Percentiles rank a stretch among this genome's conserved stretches.
Conservation (phyloP, 1,140 invertebrate species). For the Drepana arcuata region DNA sequence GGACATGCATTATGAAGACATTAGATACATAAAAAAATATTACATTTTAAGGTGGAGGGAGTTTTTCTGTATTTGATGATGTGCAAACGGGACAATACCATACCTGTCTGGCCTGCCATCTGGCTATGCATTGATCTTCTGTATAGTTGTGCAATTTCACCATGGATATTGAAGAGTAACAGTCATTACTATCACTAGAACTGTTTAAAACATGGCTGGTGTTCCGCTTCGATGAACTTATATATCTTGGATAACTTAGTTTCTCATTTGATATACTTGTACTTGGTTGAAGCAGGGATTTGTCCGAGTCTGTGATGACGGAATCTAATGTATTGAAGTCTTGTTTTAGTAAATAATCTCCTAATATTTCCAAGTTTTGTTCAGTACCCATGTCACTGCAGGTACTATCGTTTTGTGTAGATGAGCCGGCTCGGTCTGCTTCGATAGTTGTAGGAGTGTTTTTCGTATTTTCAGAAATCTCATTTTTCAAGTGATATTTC, state of each 20-base stretch:
- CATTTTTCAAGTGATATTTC: slow-evolving; percentile 73
- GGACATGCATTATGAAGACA: too few relatives aligned
- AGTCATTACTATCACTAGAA: slow-evolving; percentile 20
- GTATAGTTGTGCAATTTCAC: slow-evolving; percentile 28
- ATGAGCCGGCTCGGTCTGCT: slow-evolving; percentile 24
- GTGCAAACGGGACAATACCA: too few relatives aligned
- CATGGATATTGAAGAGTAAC: slow-evolving; percentile 21
- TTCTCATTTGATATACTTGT: slow-evolving; percentile 31
- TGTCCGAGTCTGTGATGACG: slow-evolving; percentile 34
- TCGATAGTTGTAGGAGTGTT: slow-evolving; percentile 14
- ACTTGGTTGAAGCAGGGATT: slow-evolving; percentile 29
- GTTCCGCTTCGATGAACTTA: slow-evolving; percentile 35
- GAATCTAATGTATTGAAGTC: slow-evolving; percentile 59
- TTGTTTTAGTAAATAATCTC: slow-evolving; percentile 61
- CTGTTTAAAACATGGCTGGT: slow-evolving; percentile 13
- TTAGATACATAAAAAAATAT: too few relatives aligned
- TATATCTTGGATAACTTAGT: slow-evolving; percentile 44
- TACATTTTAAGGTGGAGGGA: too few relatives aligned
- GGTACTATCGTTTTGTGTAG: slow-evolving; percentile 24
- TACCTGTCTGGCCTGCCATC: slow-evolving; percentile 80
- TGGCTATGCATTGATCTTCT: slow-evolving; percentile 71
- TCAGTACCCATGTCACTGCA: slow-evolving; percentile 35
- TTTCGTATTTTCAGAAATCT: slow-evolving; percentile 27
- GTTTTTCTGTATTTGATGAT: too few relatives aligned
- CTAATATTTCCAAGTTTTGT: slow-evolving; percentile 61